Conservation (phyloP, 2,113 vertebrate genomes). For the Cheirogaleus medius region DNA sequence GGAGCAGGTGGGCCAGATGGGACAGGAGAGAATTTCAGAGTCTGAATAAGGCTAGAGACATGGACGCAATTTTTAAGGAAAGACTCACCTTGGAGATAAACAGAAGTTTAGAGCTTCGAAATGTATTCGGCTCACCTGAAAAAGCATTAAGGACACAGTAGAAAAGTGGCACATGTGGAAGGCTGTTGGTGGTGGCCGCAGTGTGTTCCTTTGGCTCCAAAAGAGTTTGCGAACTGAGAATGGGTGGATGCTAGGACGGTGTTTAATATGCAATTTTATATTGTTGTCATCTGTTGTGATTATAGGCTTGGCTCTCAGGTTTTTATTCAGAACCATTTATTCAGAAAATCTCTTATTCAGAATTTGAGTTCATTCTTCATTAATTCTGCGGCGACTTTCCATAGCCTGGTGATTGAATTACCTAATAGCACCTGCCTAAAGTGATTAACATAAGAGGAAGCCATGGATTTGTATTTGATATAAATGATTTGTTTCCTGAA, state of each 20-base stretch:
- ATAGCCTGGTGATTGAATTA: slow-evolving; percentile 73
- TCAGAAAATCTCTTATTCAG: slow-evolving; percentile 69
- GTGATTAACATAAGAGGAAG: slow-evolving; percentile 73
- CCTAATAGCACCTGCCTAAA: slow-evolving; percentile 76
- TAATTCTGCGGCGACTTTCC: slow-evolving; percentile 68
- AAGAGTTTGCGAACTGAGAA: neutral
- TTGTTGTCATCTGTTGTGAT: slow-evolving; percentile 66
- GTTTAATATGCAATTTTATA: slow-evolving; percentile 27
- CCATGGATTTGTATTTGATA: slow-evolving; percentile 70
- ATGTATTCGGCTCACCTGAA: neutral
- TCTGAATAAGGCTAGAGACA: neutral
- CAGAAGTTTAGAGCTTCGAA: neutral
- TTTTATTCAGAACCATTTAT: slow-evolving; percentile 62
- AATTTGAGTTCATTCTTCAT: slow-evolving; percentile 73
- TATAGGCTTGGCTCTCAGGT: slow-evolving; percentile 46
- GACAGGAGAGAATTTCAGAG: neutral
- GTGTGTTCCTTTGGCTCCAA: neutral
- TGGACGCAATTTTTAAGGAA: neutral
- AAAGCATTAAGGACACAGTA: neutral
- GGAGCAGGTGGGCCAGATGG: neutral
- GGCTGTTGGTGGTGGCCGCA: neutral
- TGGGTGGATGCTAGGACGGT: neutral
- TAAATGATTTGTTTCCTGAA: slow-evolving; percentile 73
- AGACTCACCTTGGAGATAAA: neutral
- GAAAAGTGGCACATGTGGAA: neutral